Percentiles rank a stretch among this genome's conserved stretches.
phyloP scores from a whole-genome alignment of 53 echinoderm and acorn worm species.

The Arbacia lixula region DNA sequence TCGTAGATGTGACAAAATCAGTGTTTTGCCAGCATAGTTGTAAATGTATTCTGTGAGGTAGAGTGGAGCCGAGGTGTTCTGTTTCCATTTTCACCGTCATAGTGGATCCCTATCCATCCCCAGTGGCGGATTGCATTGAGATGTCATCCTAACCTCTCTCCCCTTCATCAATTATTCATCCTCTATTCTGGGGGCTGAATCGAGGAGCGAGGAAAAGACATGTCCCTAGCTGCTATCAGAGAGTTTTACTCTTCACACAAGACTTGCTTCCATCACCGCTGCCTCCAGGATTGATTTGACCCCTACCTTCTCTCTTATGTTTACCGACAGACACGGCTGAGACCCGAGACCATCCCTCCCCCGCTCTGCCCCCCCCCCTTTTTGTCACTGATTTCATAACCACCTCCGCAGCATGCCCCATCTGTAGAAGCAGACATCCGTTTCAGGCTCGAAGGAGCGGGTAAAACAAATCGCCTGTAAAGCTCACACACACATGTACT shows the following conservation, averaged over 20 bases:
- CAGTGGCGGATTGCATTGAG: constrained; percentile 31
- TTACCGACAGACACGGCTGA: too few species aligned
- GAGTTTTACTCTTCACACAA: too few species aligned
- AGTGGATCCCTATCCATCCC: neutral
- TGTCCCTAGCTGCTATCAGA: neutral
- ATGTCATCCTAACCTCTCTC: constrained; percentile 19
- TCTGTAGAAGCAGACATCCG: constrained; percentile 35
- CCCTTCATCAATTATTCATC: constrained; percentile 24
- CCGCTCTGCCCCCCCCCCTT: neutral
- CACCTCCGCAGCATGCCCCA: too few species aligned
- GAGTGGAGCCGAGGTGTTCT: constrained; percentile 12
- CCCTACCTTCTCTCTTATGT: neutral
- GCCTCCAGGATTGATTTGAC: constrained; percentile 18
- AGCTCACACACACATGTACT: constrained; percentile 8
- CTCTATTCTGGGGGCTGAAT: neutral
- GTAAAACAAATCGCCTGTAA: constrained; percentile 27
- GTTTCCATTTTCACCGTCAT: neutral
- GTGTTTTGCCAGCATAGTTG: too few species aligned
- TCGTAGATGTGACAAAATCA: constrained; percentile 24
- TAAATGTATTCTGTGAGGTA: too few species aligned
- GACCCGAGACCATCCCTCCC: constrained; percentile 1
- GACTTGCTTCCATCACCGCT: constrained; percentile 1
- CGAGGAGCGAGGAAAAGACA: constrained; percentile 12
- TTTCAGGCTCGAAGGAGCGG: constrained; percentile 48
- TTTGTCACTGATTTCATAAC: too few species aligned